A percentile compares a stretch with the other conserved stretches of the same genome.
These are phyloP conservation scores for Phrynosoma blainvillii DNA, from an alignment of 2,113 vertebrate species.

Conservation along the genomic window DNA sequence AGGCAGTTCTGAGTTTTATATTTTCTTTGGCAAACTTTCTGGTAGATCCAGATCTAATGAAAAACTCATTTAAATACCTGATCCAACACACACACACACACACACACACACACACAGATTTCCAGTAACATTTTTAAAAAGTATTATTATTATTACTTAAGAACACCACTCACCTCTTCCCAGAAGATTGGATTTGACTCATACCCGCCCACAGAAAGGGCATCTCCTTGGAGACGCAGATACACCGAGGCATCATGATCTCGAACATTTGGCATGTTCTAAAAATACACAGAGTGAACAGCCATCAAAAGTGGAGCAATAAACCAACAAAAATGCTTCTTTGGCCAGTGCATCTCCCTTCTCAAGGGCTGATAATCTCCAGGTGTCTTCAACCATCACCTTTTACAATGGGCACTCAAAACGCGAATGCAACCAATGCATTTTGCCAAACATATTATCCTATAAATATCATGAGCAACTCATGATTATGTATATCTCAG, in stretches of 20 bases:
- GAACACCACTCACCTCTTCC: conserved; percentile 84
- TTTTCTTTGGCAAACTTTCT: too few species aligned
- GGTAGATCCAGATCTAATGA: too few species aligned
- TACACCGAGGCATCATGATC: conserved; percentile 96
- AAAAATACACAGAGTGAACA: fast-evolving
- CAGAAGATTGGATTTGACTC: conserved; percentile 96
- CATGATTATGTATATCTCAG: not conserved
- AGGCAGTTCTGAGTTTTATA: not conserved
- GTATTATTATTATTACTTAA: not conserved
- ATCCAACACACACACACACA: not conserved
- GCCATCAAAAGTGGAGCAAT: not conserved
- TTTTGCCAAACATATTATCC: not conserved
- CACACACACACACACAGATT: too few species aligned
- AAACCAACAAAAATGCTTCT: not conserved
- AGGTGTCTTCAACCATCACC: not conserved
- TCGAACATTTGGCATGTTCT: conserved; percentile 98
- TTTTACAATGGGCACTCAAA: not conserved
- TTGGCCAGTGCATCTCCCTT: not conserved
- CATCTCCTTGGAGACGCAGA: conserved; percentile 98
- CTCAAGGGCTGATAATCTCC: fast-evolving
- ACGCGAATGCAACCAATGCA: not conserved
- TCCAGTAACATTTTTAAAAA: conserved; percentile 26
- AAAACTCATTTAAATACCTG: not conserved
- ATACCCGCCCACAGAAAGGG: conserved; percentile 95
- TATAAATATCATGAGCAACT: not conserved